These are phyloP conservation scores for Drosophila leontia DNA, from an alignment of 1,140 invertebrate genomes.

Conservation along the genomic window DNA sequence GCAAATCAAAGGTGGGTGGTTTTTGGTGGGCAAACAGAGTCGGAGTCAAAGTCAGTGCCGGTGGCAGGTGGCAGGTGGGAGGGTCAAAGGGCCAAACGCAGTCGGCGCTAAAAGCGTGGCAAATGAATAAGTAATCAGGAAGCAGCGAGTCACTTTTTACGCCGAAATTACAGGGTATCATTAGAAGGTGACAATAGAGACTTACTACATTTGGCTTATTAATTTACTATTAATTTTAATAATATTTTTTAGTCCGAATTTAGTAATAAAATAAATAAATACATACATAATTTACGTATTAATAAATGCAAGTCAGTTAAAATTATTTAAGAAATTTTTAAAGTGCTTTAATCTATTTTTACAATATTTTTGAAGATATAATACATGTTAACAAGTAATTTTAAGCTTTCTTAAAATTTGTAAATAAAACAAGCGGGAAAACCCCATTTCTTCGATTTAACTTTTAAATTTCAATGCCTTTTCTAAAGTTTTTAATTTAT, in stretches of 20 bases:
- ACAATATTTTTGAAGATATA: no score
- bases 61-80: constrained; percentile 9
- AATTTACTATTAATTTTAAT: not conserved
- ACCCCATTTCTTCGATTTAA: no score
- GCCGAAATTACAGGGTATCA: constrained; percentile 24
- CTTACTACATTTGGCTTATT: fast-evolving
- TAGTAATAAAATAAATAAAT: not conserved
- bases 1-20: constrained; percentile 64
- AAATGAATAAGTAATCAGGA: constrained; percentile 77
- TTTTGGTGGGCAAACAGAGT: not conserved
- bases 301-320: no score
- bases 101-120: constrained; percentile 76
- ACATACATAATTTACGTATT: not conserved
- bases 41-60: not conserved
- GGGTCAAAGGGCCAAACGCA: constrained; percentile 31
- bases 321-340: no score
- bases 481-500: not conserved
- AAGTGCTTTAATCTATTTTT: no score
- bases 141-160: constrained; percentile 53
- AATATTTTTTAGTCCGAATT: not conserved
- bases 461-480: no score
- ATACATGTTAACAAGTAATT: not conserved
- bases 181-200: not conserved
- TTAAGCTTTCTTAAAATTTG: not conserved
- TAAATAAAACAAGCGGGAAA: no score